Percentiles rank a stretch among this genome's conserved stretches.
phyloP scores from a whole-genome alignment of 2,113 vertebrate species.

The Antigone vipio region DNA sequence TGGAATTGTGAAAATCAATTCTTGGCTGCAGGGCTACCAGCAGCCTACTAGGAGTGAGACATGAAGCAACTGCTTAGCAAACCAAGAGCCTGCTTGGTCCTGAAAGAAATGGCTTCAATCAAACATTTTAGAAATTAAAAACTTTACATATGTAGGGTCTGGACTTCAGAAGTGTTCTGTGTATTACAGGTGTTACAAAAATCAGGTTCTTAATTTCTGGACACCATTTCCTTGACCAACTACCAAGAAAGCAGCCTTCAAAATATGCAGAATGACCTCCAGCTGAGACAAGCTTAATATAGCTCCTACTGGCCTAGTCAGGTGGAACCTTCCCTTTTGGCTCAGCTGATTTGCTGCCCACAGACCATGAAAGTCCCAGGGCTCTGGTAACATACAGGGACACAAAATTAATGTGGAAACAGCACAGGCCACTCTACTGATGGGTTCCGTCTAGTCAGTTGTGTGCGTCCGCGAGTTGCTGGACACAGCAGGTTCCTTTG shows the following conservation, averaged over 20 bases:
- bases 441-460: not conserved
- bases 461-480: not conserved
- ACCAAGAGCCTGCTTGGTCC: not conserved
- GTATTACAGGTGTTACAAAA: not conserved
- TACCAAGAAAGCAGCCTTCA: constrained; percentile 50
- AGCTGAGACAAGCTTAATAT: constrained; percentile 65
- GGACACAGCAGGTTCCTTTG: not conserved
- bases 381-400: constrained; percentile 26
- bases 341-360: constrained; percentile 60
- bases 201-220: constrained; percentile 21
- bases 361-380: constrained; percentile 59
- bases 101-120: not conserved
- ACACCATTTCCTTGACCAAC: constrained; percentile 33
- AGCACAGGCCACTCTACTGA: not conserved
- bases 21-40: constrained; percentile 13
- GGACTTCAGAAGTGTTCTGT: not conserved
- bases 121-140: not conserved
- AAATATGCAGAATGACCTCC: constrained; percentile 62
- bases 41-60: not conserved
- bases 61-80: not conserved
- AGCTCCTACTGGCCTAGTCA: constrained; percentile 55
- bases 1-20: constrained; percentile 48
- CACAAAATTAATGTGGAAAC: constrained; percentile 4
- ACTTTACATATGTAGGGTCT: not conserved
- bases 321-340: constrained; percentile 64